Evolutionary conservation across 2,888 invertebrate genomes (phyloP), one percentile per base, ranked within the genome.

Genomic region (Pterobdella sp.): DNA sequence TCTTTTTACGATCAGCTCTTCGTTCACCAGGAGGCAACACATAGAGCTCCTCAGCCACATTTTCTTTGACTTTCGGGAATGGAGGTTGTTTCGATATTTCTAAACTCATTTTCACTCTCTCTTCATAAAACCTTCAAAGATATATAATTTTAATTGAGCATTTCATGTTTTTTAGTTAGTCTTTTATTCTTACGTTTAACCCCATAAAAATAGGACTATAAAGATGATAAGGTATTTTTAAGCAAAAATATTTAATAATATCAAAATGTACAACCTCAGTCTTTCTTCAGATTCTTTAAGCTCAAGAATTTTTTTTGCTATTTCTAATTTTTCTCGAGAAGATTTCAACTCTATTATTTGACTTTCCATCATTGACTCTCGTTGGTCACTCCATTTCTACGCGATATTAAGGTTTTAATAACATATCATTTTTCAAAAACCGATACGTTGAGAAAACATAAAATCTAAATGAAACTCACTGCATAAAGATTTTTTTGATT

Each of bases 101-200:
- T 32, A 79, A 42, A n/a, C 75, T 73, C 35, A 82, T 78, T 69
- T 79, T 72, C 34, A 79, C 77, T 65, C 77, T 66, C 63, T 78
- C 70, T 36, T 81, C 81, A 76, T 80, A 82, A 72, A 78, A 81
- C 60, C 60, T 56, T 22, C n/a, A 26, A 26, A 26, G n/a, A 2
- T 1, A 32, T 22, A 1, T 73, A 34, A 32, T 66, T 69, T n/a
- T 67, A 0, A 10, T 65, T 66, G 7, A 14, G 7, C 10, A 42
- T 14, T 14, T 42, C 10, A 42, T 42, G 7, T 42, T 42, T 42
- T 42, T 14, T 73, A 35, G 22, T 60, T 35, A 22, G 31, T 63
- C 18, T 72, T 64, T 60, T 77, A 42, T 42, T 14, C 49, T 42
- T 42, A 42, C 7, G 22, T 42, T 42, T 42, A 42, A 42, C 10